Conservation (phyloP, 2,113 vertebrate genomes). For the Perognathus longimembris region DNA sequence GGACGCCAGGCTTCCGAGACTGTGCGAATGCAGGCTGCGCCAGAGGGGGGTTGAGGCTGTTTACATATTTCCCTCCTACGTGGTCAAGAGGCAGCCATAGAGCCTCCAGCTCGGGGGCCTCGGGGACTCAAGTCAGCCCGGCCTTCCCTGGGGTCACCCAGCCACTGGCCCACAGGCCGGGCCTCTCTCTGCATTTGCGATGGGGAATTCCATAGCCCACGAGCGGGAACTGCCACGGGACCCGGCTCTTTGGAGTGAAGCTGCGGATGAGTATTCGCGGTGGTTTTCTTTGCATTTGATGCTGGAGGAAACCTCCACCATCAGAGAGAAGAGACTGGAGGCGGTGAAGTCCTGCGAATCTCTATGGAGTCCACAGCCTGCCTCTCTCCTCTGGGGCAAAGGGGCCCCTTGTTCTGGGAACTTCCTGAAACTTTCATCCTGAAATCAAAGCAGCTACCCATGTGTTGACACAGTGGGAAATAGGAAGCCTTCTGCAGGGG, state of each 20-base stretch:
- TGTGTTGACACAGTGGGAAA: background rate
- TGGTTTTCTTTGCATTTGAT: conserved; percentile 43
- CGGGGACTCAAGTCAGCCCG: background rate
- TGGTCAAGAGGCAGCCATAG: background rate
- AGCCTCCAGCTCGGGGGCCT: background rate
- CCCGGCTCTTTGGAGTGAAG: conserved; percentile 26
- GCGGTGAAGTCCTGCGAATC: background rate
- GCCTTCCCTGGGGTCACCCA: conserved; percentile 67
- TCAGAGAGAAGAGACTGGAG: background rate
- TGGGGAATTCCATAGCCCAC: conserved; percentile 26
- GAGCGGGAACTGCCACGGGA: conserved; percentile 44
- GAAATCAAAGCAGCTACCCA: background rate
- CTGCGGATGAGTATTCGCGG: background rate
- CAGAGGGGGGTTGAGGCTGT: background rate
- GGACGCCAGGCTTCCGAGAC: background rate
- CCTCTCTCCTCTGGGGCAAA: background rate
- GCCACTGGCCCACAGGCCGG: conserved; percentile 18
- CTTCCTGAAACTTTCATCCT: background rate
- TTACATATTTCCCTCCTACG: conserved; percentile 38
- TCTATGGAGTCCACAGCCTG: fast-evolving
- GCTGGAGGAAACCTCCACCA: background rate
- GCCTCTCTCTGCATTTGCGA: background rate
- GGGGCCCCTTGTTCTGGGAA: no score
- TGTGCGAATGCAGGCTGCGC: background rate
- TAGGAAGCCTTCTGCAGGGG: background rate